A percentile compares a stretch with the other conserved stretches of the same genome.
Conservation (phyloP, 2,113 vertebrate species). For the Psittacara wagleri region DNA sequence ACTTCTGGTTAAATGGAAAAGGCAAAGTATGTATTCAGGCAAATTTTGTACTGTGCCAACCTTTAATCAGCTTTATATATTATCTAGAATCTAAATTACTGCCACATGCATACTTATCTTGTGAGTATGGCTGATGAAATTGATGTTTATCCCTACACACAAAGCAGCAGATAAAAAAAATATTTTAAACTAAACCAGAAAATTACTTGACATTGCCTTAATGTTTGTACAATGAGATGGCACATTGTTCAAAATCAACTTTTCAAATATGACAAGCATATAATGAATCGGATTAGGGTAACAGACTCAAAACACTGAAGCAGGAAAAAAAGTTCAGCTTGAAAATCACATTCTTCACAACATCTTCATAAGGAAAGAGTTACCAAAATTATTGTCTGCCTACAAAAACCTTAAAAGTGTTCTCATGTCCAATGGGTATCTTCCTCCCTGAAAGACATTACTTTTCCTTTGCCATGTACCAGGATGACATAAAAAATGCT, state of each 20-base stretch:
- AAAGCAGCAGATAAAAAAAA: not conserved
- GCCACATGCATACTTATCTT: not conserved
- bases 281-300: not conserved
- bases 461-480: not conserved
- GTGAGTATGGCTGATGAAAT: not conserved
- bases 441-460: not conserved
- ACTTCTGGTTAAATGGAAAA: not conserved
- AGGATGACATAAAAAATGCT: not conserved
- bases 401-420: not conserved
- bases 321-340: not conserved
- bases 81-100: not conserved
- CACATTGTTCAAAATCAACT: not conserved
- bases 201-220: not conserved
- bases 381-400: not conserved
- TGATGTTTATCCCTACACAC: not conserved
- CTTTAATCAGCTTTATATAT: not conserved
- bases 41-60: not conserved
- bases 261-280: not conserved
- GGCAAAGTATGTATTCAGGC: not conserved
- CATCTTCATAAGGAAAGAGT: not conserved
- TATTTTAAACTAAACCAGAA: conserved; percentile 1
- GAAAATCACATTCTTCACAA: not conserved
- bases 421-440: not conserved
- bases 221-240: not conserved
- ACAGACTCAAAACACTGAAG: not conserved